Base-by-base conservation (phyloP, 2,888 invertebrate genomes). In the Coelinius sp. region DNA sequence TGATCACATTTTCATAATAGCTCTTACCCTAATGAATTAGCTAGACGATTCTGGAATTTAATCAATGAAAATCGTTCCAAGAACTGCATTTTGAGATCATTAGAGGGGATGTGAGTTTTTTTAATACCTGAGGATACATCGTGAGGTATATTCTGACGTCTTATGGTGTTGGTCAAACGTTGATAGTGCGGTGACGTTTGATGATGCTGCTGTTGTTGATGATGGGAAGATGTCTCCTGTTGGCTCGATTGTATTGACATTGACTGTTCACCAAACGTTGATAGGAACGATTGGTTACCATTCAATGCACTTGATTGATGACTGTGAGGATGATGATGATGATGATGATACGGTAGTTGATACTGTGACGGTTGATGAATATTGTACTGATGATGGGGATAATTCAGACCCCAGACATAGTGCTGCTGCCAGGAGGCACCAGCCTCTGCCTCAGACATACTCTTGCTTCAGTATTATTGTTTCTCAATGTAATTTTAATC, bases 341-440 rank as follows among this genome's bases (percentile, higher is more conserved):
- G 75, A 5, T 73, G 74, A 14, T 78, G 78, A 14, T 82, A 79
- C 52, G 80, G 79, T 41, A 76, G 77, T 31, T 76, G 73, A 71
- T 79, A 72, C 71, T 76, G 76, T 64, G 41, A 46, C 41, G 25
- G 73, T 22, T 80, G 78, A 68, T 81, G 76, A 12, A 78, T 74
- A 46, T 84, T 81, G 7, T 79, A 77, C 41, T 82, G 80, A 31
- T 81, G 76, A 22, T 83, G 80, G 0, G 74, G 75, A 68, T 79
- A 77, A n/a, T 82, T 78, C 3, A 77, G 73, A 52, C 79, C 81
- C 84, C 84, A 84, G 49, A 80, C 78, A 65, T 85, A 85, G 31
- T 85, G 84, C 35, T 85, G 85, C 70, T 86, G 87, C 85, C 86
- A 87, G 20, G 85, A 85, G 68, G 80, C 76, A 27, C 81, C 81